Base-by-base conservation (phyloP, 2,888 invertebrate species). In the Ligdia adustata region DNA sequence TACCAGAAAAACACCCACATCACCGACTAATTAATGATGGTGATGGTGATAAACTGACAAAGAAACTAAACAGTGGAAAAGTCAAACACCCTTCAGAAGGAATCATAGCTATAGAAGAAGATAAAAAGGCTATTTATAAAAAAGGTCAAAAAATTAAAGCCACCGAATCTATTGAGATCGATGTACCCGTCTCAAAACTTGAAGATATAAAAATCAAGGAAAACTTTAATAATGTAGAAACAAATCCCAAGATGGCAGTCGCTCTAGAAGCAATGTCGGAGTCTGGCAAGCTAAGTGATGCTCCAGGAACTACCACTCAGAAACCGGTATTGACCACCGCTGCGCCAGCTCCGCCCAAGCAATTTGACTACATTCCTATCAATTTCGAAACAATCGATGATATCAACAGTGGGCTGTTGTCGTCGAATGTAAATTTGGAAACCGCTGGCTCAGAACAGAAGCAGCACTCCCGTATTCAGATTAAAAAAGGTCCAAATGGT, bases 401-500 rank as follows among this genome's bases (percentile, higher is more conserved):
- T 42, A 88, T 90, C 34, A 90, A 91, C 56, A 83, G 72, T 20
- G 90, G 90, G 4, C 70, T 90, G 7, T 69, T 91, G 40, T 82
- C 88, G 6, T 91, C 92, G 27, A 85, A 91, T 35, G 79, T 90
- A n/a, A 91, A 90, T 38, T 75, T 93, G 12, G 92, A 93, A 52
- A 91, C 92, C 1, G 93, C 94, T 26, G 93, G 93, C 0, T 92
- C 93, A 9, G 94, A 94, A 71, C 93, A 93, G 63, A 93, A 91
- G 55, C 92, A 92, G 64, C 93, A 94, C 58, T 95, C 95, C 0
- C 90, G 94, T 50, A 94, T 95, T 61, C 94, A 96, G 90, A 94
- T 97, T 18, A 96, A 97, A 69, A 97, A 96, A 71, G 97, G 96
- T 7, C 96, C 96, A 1, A 96, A 97, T 68, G 97, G 97, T 1